Percentiles rank a stretch among this genome's conserved stretches.
Conservation (phyloP, 2,797 vertebrate genomes). For the Benthosema pterotum region DNA sequence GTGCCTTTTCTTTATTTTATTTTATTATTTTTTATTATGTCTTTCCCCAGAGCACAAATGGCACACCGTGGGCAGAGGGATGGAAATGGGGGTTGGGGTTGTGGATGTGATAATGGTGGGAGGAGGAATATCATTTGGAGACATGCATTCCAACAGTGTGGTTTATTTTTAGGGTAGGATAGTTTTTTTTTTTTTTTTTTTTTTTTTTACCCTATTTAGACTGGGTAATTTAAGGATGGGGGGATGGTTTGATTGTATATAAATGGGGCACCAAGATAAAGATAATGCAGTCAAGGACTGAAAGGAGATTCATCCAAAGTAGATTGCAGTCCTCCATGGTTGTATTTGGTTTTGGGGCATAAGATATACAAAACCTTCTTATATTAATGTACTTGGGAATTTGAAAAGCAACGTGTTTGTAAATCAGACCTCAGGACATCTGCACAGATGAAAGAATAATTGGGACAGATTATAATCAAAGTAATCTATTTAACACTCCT, state of each 20-base stretch:
- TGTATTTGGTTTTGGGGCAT: conserved; percentile 11
- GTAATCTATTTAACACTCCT: conserved; percentile 1
- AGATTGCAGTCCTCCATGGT: background rate
- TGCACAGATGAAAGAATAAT: background rate
- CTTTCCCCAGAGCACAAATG: conserved; percentile 25
- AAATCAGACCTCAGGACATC: background rate
- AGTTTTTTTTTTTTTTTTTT: no score
- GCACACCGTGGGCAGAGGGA: conserved; percentile 28
- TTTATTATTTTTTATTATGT: conserved; percentile 18
- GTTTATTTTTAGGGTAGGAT: conserved; percentile 53
- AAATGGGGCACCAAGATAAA: conserved; percentile 21
- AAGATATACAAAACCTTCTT: conserved; percentile 1
- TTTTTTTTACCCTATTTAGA: conserved; percentile 2
- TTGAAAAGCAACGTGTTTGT: conserved; percentile 4
- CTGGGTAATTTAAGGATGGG: conserved; percentile 49
- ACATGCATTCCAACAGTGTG: conserved; percentile 53
- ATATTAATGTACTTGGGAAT: conserved; percentile 12
- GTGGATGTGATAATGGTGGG: background rate
- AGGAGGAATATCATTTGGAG: conserved; percentile 42
- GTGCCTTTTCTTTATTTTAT: conserved; percentile 14
- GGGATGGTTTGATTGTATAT: conserved; percentile 35
- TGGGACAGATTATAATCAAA: conserved; percentile 6
- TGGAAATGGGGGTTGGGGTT: conserved; percentile 4
- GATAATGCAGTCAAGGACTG: conserved; percentile 15
- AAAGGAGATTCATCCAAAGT: conserved; percentile 16